A percentile compares a stretch with the other conserved stretches of the same genome.
These are phyloP conservation scores for Artemia sinica DNA, from an alignment of 2,888 invertebrate species.

Conservation along the genomic window DNA sequence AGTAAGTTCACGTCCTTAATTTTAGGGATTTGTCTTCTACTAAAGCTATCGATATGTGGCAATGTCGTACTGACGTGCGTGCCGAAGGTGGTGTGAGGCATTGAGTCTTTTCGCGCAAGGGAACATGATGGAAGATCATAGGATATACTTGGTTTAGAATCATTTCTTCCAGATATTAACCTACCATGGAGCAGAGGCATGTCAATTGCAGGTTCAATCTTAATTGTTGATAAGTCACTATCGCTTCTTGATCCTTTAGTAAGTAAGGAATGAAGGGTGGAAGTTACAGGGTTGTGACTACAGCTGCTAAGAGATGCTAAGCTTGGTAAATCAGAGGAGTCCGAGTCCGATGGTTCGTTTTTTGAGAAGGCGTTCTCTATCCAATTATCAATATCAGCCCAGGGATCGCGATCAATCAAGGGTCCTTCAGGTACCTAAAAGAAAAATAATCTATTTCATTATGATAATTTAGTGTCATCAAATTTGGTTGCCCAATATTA, in stretches of 20 bases:
- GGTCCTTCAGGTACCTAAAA: conserved; percentile 33
- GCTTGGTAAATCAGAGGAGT: conserved; percentile 22
- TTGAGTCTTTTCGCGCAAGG: conserved; percentile 19
- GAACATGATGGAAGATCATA: conserved; percentile 19
- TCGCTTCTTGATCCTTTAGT: conserved; percentile 31
- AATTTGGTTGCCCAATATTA: no score
- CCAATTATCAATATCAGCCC: conserved; percentile 78
- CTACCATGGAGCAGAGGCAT: conserved; percentile 64
- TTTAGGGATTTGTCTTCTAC: conserved; percentile 16
- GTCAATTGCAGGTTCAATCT: conserved; percentile 36
- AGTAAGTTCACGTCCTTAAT: conserved; percentile 18
- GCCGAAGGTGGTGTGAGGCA: conserved; percentile 22
- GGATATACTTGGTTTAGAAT: conserved; percentile 15
- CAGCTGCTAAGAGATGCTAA: conserved; percentile 29
- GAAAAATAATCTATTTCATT: no score
- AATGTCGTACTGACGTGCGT: conserved; percentile 22
- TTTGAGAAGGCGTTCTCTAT: conserved; percentile 53
- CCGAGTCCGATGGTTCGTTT: conserved; percentile 23
- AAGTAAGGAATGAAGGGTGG: conserved; percentile 55
- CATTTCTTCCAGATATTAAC: conserved; percentile 30
- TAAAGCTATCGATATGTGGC: conserved; percentile 19
- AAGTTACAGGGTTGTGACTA: conserved; percentile 28
- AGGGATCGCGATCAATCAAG: conserved; percentile 50
- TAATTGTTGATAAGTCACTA: conserved; percentile 28
- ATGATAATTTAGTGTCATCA: no score